These are phyloP conservation scores for Phocides pigmalion DNA, from an alignment of 1,140 invertebrate species.

Conservation along the genomic window DNA sequence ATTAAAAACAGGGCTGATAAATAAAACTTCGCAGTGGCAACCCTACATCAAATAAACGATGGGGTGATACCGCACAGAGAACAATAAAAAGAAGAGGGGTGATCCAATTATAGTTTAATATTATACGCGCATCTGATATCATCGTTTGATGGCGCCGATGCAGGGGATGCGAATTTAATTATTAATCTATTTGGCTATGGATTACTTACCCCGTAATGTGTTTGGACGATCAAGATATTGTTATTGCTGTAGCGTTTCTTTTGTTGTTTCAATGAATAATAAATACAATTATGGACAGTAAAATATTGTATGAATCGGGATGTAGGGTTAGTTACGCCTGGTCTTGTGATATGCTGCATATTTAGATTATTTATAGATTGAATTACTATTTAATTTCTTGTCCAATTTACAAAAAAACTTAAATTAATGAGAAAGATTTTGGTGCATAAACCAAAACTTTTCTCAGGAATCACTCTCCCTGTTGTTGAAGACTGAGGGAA, in stretches of 20 bases:
- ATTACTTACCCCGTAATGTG: slow-evolving; percentile 29
- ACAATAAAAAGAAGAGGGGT: slow-evolving; percentile 57
- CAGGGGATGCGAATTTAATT: slow-evolving; percentile 57
- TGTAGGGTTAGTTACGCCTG: no score
- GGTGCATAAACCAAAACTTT: no score
- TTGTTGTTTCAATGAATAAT: not conserved
- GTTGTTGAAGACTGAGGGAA: no score
- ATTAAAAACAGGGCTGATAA: not conserved
- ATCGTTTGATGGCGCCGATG: slow-evolving; percentile 52
- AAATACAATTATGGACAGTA: not conserved
- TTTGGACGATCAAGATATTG: slow-evolving; percentile 20
- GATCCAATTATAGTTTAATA: slow-evolving; percentile 66
- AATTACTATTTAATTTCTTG: no score
- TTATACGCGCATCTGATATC: slow-evolving; percentile 65
- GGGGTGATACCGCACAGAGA: slow-evolving; percentile 41
- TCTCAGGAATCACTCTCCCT: no score
- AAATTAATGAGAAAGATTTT: no score
- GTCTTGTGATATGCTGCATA: no score
- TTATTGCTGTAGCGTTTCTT: slow-evolving; percentile 6
- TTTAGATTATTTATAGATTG: no score
- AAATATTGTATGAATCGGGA: not conserved
- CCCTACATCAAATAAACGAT: slow-evolving; percentile 38
- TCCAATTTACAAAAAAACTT: no score
- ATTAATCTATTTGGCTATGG: slow-evolving; percentile 56
- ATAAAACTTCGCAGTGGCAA: slow-evolving; percentile 33